Base-by-base conservation (phyloP, 1,140 invertebrate species). In the Pentalonia nigronervosa region DNA sequence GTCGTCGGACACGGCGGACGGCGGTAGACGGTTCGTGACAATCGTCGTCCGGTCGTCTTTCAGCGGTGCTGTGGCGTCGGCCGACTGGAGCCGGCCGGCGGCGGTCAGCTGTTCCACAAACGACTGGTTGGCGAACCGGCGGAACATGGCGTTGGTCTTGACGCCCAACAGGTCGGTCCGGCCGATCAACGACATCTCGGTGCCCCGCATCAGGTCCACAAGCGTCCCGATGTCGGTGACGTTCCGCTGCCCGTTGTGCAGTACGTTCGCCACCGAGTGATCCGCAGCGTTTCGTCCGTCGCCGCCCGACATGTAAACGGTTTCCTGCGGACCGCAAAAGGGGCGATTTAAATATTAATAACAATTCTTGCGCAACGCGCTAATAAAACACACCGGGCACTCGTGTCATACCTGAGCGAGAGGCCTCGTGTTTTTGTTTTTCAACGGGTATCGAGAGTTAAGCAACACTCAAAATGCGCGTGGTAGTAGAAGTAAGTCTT, bases 121-220 rank as follows among this genome's bases (percentile, higher is more conserved):
- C 50, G 81, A 89, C 34, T 34, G 34, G 34, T 94, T 83, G 47
- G 48, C 30, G 21, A 84, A 50, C 45, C 50, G 89, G 0, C 83
- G 76, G 50, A 60, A 84, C 76, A 56, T 45, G 30, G 91, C 34
- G 47, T 91, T 47, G 9, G 81, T 86, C 60, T 36, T 89, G 30
- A 94, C 41, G 53, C 41, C 90, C 84, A 88, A 60, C 8, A 97
- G 95, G 94, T 97, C 97, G 94, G 95, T 95, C 60, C 97, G 94
- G 47, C 96, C 96, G 47, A 96, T 96, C 94, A 97, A 97, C 11
- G 95, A 96, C 94, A 96, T 96, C 94, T 97, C 96, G 41, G 95
- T 96, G 94, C 96, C 96, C 94, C 96, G 95, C 96, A 97, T 97
- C 30, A 97, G 94, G 45, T 95, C 95, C 41, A 96, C 95, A 94